A percentile compares a stretch with the other conserved stretches of the same genome.
These are phyloP conservation scores for Nephrocerus scutellatus DNA, from an alignment of 2,888 invertebrate genomes.

Conservation along the genomic window DNA sequence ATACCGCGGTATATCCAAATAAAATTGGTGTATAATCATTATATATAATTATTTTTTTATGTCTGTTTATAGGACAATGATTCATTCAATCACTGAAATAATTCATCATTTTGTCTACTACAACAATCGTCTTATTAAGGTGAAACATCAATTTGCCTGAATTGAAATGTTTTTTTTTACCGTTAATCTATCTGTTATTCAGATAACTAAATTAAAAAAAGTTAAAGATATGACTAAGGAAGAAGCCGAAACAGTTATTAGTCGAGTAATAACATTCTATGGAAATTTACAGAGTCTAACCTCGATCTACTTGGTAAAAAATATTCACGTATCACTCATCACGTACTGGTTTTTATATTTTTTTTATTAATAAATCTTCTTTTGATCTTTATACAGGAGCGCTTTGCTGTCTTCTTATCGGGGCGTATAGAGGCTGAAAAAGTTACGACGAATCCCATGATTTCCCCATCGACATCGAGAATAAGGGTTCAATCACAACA, in stretches of 20 bases:
- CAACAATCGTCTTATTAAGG: conserved; percentile 61
- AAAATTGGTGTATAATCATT: no score
- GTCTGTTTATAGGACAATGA: conserved; percentile 47
- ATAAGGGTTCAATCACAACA: conserved; percentile 41
- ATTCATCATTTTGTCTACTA: conserved; percentile 55
- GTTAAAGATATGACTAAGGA: conserved; percentile 50
- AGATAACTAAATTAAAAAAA: conserved; percentile 59
- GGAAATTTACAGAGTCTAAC: conserved; percentile 36
- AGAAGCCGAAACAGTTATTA: conserved; percentile 48
- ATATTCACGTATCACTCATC: background rate
- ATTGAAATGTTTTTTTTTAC: background rate
- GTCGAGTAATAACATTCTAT: conserved; percentile 36
- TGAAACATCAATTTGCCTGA: conserved; percentile 36
- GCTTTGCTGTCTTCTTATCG: conserved; percentile 58
- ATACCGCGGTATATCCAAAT: conserved; percentile 61
- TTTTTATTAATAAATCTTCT: no score
- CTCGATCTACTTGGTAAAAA: conserved; percentile 37
- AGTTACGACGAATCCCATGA: conserved; percentile 49
- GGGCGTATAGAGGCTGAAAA: conserved; percentile 61
- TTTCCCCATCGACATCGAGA: conserved; percentile 42
- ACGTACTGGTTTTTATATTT: conserved; percentile 1
- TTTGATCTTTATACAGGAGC: no score
- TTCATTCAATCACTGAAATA: conserved; percentile 51
- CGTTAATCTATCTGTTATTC: no score
- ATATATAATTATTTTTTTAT: no score